A percentile compares a stretch with the other conserved stretches of the same genome.
These are phyloP conservation scores for Dione vanillae DNA, from an alignment of 2,888 invertebrate species.

Conservation along the genomic window DNA sequence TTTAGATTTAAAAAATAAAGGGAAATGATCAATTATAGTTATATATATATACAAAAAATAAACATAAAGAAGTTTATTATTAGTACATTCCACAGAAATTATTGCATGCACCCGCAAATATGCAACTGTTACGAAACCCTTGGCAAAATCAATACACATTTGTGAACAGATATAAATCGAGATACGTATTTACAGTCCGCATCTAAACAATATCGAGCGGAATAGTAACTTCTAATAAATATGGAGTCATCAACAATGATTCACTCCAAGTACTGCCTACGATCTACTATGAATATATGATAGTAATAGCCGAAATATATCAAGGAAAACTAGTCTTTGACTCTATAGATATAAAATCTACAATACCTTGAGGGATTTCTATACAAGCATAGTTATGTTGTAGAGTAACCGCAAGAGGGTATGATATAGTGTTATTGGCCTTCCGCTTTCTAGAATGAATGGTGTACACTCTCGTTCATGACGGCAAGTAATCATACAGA, in stretches of 20 bases:
- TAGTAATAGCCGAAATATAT: slow-evolving; percentile 4
- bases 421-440: slow-evolving; percentile 54
- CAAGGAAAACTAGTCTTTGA: slow-evolving; percentile 23
- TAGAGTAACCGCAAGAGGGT: slow-evolving; percentile 50
- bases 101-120: too few species aligned
- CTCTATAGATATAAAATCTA: background rate
- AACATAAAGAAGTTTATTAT: too few species aligned
- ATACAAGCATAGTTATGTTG: slow-evolving; percentile 44
- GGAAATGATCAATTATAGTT: too few species aligned
- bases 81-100: too few species aligned
- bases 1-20: too few species aligned
- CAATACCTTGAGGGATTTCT: slow-evolving; percentile 11
- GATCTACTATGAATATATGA: slow-evolving; percentile 20
- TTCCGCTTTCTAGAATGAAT: slow-evolving; percentile 50
- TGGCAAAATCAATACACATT: background rate
- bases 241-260: slow-evolving; percentile 55
- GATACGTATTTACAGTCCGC: slow-evolving; percentile 34
- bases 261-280: slow-evolving; percentile 47
- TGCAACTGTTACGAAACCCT: too few species aligned
- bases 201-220: slow-evolving; percentile 44
- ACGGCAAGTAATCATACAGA: slow-evolving; percentile 41
- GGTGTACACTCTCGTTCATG: slow-evolving; percentile 46
- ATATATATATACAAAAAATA: too few species aligned
- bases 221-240: slow-evolving; percentile 53
- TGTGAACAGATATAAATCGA: background rate